Percentiles rank a stretch among this genome's conserved stretches.
These are phyloP conservation scores for Calypte anna DNA, from an alignment of 2,113 vertebrate genomes.

Conservation along the genomic window DNA sequence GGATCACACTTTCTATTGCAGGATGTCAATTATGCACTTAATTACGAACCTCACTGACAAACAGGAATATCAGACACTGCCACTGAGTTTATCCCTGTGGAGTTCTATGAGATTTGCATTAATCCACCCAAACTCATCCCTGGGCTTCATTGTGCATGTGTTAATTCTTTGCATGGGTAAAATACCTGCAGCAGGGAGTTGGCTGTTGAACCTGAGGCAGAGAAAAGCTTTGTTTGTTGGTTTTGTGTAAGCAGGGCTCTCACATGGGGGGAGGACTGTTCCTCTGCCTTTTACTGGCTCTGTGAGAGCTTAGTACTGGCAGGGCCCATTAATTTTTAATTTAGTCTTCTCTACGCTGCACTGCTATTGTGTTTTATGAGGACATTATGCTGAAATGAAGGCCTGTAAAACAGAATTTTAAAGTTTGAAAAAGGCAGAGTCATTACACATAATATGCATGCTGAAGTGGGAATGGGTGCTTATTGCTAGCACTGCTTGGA, in stretches of 20 bases:
- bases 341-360: slow-evolving; percentile 64
- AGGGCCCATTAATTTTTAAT: slow-evolving; percentile 77
- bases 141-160: background rate
- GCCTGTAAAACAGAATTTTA: slow-evolving; percentile 68
- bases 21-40: too few species aligned
- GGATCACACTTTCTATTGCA: background rate
- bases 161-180: background rate
- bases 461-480: slow-evolving; percentile 20
- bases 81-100: background rate
- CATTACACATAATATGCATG: background rate
- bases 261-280: background rate
- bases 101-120: too few species aligned
- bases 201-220: background rate
- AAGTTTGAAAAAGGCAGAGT: slow-evolving; percentile 29
- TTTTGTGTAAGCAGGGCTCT: background rate
- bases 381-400: slow-evolving; percentile 57
- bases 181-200: background rate
- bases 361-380: slow-evolving; percentile 69
- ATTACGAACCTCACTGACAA: background rate
- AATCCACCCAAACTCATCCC: background rate
- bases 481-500: slow-evolving; percentile 42
- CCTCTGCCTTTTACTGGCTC: slow-evolving; percentile 3
- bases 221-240: background rate
- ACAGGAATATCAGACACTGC: background rate
- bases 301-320: slow-evolving; percentile 22